Evolutionary conservation across 2,888 invertebrate genomes (phyloP), one percentile per base, ranked within the genome.

Genomic region (Pollenia labialis): DNA sequence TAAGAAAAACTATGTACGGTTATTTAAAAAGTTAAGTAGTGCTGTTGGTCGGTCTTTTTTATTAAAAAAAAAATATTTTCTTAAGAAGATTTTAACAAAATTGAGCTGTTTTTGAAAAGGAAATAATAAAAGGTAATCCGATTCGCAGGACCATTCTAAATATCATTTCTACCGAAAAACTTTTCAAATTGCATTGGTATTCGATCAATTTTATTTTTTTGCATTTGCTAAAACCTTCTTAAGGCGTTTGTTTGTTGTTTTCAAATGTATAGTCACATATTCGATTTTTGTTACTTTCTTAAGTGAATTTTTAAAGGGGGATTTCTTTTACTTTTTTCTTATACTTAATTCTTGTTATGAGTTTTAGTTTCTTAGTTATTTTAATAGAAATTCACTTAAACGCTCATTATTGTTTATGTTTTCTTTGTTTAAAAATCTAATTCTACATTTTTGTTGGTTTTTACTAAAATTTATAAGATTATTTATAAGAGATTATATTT

Each of bases 401-500:
- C 50, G 77, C 72, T 85, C 48, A 71, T 69, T 18, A 48, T 58
- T 23, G n/a, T 81, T 66, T 66, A 62, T 68, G 42, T 76, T 44
- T 42, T 54, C 50, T 60, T 46, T 40, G 14, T 44, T 77, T 77
- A 71, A 42, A 68, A 58, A 75, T 56, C 74, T 74, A 85, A 85
- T 68, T 54, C 79, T 80, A 85, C 58, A 68, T 32, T 69, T 60
- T 77, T 72, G 68, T 76, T 71, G 56, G 46, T 80, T 79, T 23
- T 77, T 85, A 66, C 69, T 80, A 80, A 74, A 85, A 72, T 60
- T 54, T 85, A 60, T 54, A 72, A 83, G 82, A 75, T 80, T 83
- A 86, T 82, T 76, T 75, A 86, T 86, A 86, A 83, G 87, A 87
- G 87, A 87, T 84, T 84, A 84, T 87, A 56, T 60, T 32, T 23